Percentiles rank a stretch among this genome's conserved stretches.
Evolutionary conservation across 37 sponge, comb jelly and placozoan genomes (phyloP).

Genomic region (Oscarella lobularis): DNA sequence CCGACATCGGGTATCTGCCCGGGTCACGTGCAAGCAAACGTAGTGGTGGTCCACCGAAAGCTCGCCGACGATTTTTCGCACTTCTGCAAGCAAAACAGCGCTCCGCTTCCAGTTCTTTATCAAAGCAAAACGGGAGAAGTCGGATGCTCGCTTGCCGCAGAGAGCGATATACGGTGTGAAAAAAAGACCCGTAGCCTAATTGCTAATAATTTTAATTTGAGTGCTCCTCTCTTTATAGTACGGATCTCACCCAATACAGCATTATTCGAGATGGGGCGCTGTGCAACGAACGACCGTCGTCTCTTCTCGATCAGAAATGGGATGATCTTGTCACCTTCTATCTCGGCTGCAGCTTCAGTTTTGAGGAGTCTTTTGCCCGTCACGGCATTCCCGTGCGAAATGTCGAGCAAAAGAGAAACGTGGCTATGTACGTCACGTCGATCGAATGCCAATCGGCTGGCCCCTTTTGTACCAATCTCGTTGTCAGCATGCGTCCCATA

Average conservation of each 20-base stretch:
- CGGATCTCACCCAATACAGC: slow-evolving; percentile 57
- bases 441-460: slow-evolving; percentile 30
- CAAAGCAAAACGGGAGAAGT: slow-evolving; percentile 50
- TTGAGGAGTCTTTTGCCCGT: slow-evolving; percentile 35
- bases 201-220: background rate
- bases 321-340: slow-evolving; percentile 64
- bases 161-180: slow-evolving; percentile 68
- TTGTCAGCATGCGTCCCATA: slow-evolving; percentile 59
- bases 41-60: slow-evolving; percentile 29
- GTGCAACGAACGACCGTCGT: slow-evolving; percentile 9
- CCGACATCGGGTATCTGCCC: slow-evolving; percentile 40
- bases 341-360: slow-evolving; percentile 81
- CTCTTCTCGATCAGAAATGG: slow-evolving; percentile 45
- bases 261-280: slow-evolving; percentile 30
- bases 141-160: slow-evolving; percentile 37
- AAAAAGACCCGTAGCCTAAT: background rate
- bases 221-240: slow-evolving; percentile 16
- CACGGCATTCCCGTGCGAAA: slow-evolving; percentile 33
- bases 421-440: slow-evolving; percentile 54
- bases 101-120: slow-evolving; percentile 52
- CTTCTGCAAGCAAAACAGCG: slow-evolving; percentile 56
- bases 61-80: slow-evolving; percentile 53
- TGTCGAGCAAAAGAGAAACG: slow-evolving; percentile 16
- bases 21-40: slow-evolving; percentile 53
- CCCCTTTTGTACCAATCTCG: slow-evolving; percentile 25